A percentile compares a stretch with the other conserved stretches of the same genome.
Evolutionary conservation across 2,888 invertebrate genomes (phyloP).

Genomic region (Pheosia tremula): DNA sequence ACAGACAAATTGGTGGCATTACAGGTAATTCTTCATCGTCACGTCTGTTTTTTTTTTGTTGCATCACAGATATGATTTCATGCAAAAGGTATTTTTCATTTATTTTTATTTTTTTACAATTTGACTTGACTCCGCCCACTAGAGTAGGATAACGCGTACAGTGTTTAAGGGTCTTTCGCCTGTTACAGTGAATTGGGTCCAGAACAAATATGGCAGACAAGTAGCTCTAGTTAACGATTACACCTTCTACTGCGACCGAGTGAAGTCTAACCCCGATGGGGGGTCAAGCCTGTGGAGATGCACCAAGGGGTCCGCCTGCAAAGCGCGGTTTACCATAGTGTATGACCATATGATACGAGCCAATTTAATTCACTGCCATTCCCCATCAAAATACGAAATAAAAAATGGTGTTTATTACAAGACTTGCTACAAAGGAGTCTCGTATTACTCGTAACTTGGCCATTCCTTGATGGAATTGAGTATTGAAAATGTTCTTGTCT

Average conservation of each 20-base stretch:
- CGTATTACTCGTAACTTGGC: neutral
- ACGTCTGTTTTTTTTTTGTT: too few relatives aligned
- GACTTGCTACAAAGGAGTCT: constrained; percentile 2
- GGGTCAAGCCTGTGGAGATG: constrained; percentile 27
- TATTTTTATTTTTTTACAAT: too few relatives aligned
- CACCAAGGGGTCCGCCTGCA: constrained; percentile 23
- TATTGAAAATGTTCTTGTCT: too few relatives aligned
- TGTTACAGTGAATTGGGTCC: constrained; percentile 17
- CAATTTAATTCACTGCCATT: constrained; percentile 70
- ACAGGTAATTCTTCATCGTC: too few relatives aligned
- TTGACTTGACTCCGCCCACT: too few relatives aligned
- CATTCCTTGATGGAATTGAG: too few relatives aligned
- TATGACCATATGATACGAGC: constrained; percentile 57
- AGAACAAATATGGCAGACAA: constrained; percentile 21
- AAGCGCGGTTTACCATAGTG: constrained; percentile 17
- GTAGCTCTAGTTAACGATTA: constrained; percentile 35
- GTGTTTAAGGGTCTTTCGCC: neutral
- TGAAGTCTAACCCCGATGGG: neutral
- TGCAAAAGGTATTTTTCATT: too few relatives aligned
- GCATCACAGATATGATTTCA: too few relatives aligned
- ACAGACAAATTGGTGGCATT: too few relatives aligned
- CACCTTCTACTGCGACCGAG: constrained; percentile 7
- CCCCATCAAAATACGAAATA: constrained; percentile 32
- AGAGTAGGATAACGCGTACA: too few relatives aligned
- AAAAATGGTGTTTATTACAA: constrained; percentile 19